Evolutionary conservation across 2,797 vertebrate species (phyloP), one percentile per base, ranked within the genome.

Genomic region (Scarus forsteni): DNA sequence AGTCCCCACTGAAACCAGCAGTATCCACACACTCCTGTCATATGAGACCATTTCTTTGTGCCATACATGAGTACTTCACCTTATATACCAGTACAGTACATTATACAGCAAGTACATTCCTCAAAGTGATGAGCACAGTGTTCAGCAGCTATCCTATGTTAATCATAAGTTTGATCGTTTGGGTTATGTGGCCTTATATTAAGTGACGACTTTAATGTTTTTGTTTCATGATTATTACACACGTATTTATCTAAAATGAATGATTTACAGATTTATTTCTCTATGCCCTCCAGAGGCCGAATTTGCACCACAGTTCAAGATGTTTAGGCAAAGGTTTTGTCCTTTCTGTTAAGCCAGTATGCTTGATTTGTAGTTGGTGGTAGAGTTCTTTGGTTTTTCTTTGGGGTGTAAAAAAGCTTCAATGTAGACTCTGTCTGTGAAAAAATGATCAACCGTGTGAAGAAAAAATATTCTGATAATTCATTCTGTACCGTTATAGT

Each of bases 101-200:
- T 72, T 48, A 53, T 6, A n/a, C 43, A 61, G 57, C 64, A 54
- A 62, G 73, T 81, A 52, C 42, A 68, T 54, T 54, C 19, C 53
- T 63, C 34, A 45, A 61, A 58, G 38, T 13, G 39, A 50, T 61
- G 67, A 67, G 53, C 57, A 42, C 34, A 55, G 84, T 58, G 55
- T 75, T 80, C 57, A 70, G 51, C 60, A 69, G 78, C 60, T 76
- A 27, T 44, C n/a, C 19, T 74, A 44, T 61, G 60, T 79, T 42
- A 64, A 63, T 70, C 60, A 60, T 85, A 42, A 83, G 71, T 90
- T 84, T 73, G 52, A 77, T 88, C 48, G 39, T 89, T 92, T 92
- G 66, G 72, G 87, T 91, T 92, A 85, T 55, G 91, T 92, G 90
- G 90, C 90, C 92, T 94, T 92, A 92, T 90, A 86, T 90, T 84